Conservation (phyloP, 2,888 invertebrate genomes). For the Lasioglossum villosulum region DNA sequence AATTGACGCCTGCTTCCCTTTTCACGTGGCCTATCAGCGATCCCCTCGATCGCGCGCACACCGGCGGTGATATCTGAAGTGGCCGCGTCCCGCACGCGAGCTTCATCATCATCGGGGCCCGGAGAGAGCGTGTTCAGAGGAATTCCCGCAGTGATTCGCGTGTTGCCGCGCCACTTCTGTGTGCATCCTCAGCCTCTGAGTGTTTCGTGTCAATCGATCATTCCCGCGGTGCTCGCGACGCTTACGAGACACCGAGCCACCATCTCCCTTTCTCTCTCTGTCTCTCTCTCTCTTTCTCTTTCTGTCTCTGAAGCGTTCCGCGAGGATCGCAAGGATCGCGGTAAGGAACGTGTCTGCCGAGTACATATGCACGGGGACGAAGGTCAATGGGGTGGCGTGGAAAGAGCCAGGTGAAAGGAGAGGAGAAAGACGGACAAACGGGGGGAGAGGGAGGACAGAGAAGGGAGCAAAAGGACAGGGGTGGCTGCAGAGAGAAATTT, state of each 20-base stretch:
- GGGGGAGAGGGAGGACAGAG: neutral
- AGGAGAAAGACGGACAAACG: slow-evolving; percentile 25
- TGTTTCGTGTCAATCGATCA: slow-evolving; percentile 3
- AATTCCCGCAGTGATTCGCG: slow-evolving; percentile 39
- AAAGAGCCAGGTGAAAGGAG: slow-evolving; percentile 32
- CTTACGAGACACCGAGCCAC: neutral
- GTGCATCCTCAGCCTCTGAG: neutral
- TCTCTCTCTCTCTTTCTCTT: neutral
- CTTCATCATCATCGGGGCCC: slow-evolving; percentile 37
- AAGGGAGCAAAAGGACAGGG: slow-evolving; percentile 23
- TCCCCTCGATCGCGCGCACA: slow-evolving; percentile 56
- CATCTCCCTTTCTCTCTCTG: no score
- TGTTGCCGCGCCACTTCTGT: neutral
- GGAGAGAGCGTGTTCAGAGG: slow-evolving; percentile 1
- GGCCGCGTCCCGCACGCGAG: slow-evolving; percentile 53
- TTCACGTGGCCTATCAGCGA: slow-evolving; percentile 47
- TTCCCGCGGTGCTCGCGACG: neutral
- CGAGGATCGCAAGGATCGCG: neutral
- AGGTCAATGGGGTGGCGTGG: slow-evolving; percentile 34
- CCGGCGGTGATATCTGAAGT: slow-evolving; percentile 57
- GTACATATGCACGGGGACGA: slow-evolving; percentile 14
- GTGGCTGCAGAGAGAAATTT: slow-evolving; percentile 56
- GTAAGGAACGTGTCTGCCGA: slow-evolving; percentile 13
- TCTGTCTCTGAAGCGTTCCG: neutral
- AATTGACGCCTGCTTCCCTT: slow-evolving; percentile 63